Conservation (phyloP, 1,140 invertebrate species). For the Drosophila ambigua region DNA sequence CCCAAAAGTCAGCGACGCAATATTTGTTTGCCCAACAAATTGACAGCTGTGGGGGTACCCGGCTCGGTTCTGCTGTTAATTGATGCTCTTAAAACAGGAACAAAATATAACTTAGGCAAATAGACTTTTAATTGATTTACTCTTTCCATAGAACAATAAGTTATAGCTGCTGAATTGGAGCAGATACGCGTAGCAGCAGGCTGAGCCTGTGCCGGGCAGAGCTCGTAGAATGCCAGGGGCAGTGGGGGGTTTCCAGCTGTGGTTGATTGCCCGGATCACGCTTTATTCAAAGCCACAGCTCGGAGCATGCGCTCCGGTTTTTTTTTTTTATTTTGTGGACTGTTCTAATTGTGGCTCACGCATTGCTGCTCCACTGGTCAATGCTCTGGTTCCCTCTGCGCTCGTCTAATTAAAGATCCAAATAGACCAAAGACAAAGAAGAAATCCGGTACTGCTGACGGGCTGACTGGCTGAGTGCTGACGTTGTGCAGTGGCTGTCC, state of each 20-base stretch:
- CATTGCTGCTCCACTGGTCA: slow-evolving; percentile 36
- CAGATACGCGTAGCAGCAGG: no score
- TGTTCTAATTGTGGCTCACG: slow-evolving; percentile 68
- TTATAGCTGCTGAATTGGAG: no score
- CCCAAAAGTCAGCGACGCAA: slow-evolving; percentile 21
- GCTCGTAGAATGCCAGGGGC: no score
- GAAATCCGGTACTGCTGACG: not conserved
- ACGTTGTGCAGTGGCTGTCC: not conserved
- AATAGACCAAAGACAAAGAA: slow-evolving; percentile 52
- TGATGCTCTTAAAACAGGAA: no score
- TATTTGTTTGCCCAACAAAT: slow-evolving; percentile 61
- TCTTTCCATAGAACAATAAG: no score
- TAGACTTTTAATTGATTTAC: no score
- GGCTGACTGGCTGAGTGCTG: not conserved
- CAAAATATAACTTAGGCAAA: no score
- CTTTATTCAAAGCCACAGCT: not conserved
- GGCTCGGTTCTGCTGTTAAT: no score
- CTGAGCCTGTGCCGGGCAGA: no score
- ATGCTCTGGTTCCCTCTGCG: slow-evolving; percentile 4
- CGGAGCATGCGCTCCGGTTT: slow-evolving; percentile 49
- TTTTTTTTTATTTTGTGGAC: slow-evolving; percentile 13
- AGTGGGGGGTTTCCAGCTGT: no score
- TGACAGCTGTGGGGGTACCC: slow-evolving; percentile 20
- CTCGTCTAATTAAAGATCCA: slow-evolving; percentile 59
- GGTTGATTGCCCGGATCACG: slow-evolving; percentile 21